A percentile compares a stretch with the other conserved stretches of the same genome.
phyloP scores from a whole-genome alignment of 2,797 vertebrate genomes.

The Passerculus sandwichensis region DNA sequence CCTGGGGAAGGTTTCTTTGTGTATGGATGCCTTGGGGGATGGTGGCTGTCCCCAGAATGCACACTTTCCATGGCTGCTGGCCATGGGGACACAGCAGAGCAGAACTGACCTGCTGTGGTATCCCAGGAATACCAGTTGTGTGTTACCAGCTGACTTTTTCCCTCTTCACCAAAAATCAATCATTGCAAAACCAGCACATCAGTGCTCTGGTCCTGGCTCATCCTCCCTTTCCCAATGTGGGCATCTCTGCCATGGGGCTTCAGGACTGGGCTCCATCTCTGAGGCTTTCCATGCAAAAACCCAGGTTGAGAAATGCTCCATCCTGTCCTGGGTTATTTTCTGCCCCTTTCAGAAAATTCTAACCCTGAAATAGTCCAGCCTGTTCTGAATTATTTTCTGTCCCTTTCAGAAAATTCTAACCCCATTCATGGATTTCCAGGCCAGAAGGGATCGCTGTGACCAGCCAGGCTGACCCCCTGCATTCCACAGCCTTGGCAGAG shows the following conservation, averaged over 20 bases:
- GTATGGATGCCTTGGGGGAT: fast-evolving
- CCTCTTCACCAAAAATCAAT: neutral
- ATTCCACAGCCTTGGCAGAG: conserved; percentile 47
- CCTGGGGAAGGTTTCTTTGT: neutral
- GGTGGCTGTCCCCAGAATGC: fast-evolving
- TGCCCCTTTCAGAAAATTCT: neutral
- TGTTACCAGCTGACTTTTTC: neutral
- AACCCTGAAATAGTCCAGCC: neutral
- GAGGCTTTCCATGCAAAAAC: neutral
- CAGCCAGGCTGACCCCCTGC: conserved; percentile 21
- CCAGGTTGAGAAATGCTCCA: neutral
- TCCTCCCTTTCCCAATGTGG: neutral
- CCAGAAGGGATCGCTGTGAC: neutral
- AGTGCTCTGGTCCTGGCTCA: neutral
- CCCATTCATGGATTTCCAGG: neutral
- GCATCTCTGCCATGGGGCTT: neutral
- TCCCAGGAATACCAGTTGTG: neutral
- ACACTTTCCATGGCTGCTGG: neutral
- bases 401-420: neutral
- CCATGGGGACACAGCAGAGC: fast-evolving
- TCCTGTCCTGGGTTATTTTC: neutral
- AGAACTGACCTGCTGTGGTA: fast-evolving
- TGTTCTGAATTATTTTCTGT: neutral
- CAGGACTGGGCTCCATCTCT: neutral
- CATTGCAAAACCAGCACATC: neutral